Evolutionary conservation across 2,888 invertebrate species (phyloP).

Genomic region (Epirrita christyi): DNA sequence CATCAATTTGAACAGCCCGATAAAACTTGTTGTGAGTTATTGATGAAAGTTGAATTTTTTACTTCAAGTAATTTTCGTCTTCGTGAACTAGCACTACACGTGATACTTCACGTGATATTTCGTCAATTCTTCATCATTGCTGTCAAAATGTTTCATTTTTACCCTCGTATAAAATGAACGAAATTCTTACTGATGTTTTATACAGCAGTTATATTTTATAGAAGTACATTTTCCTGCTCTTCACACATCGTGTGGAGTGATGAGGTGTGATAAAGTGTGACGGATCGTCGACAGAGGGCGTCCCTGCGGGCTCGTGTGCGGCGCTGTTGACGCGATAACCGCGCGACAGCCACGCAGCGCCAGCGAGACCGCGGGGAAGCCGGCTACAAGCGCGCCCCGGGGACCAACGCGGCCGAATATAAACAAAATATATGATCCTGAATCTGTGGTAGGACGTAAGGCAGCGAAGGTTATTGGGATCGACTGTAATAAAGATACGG

Average conservation of each 20-base stretch:
- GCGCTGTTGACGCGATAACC: background rate
- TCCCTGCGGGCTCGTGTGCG: no score
- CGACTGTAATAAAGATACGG: slow-evolving; percentile 56
- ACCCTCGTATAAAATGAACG: background rate
- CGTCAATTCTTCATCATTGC: no score
- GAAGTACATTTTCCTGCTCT: background rate
- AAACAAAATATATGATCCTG: slow-evolving; percentile 41
- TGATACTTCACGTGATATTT: no score
- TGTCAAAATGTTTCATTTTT: background rate
- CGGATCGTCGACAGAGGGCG: background rate
- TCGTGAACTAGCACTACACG: no score
- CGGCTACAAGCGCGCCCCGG: slow-evolving; percentile 22
- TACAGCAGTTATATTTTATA: background rate
- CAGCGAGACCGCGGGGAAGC: no score
- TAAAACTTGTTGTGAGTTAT: slow-evolving; percentile 3
- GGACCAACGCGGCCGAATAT: slow-evolving; percentile 20
- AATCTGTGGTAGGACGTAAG: slow-evolving; percentile 49
- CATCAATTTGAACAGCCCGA: background rate
- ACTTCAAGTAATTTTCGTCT: no score
- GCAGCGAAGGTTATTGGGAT: slow-evolving; percentile 44
- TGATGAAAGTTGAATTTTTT: background rate
- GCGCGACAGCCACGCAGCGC: background rate
- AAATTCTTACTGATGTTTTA: background rate
- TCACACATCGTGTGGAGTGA: slow-evolving; percentile 2
- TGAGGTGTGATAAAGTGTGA: background rate